Evolutionary conservation across 2,113 vertebrate species (phyloP).

Genomic region (Stegastes partitus): DNA sequence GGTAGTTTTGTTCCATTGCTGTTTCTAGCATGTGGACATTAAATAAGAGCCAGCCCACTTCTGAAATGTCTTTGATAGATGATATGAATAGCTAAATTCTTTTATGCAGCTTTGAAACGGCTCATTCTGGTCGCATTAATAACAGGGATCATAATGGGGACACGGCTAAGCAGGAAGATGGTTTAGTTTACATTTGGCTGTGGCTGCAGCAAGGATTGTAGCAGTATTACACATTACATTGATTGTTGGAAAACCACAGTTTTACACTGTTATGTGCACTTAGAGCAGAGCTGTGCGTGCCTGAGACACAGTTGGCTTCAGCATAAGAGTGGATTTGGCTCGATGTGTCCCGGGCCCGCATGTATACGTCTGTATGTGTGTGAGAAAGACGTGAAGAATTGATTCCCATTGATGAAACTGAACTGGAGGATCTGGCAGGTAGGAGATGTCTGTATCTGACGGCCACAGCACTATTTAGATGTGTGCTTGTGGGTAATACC

Average conservation of each 20-base stretch:
- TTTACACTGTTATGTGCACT: conserved; percentile 14
- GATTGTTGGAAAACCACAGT: conserved; percentile 33
- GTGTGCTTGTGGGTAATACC: not conserved
- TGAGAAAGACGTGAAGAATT: conserved; percentile 5
- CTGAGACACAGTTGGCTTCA: conserved; percentile 30
- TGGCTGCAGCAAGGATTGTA: conserved; percentile 20
- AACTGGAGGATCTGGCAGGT: conserved; percentile 17
- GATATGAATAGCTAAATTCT: conserved; percentile 72
- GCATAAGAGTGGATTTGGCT: conserved; percentile 3
- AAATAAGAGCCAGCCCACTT: conserved; percentile 75
- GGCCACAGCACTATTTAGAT: not conserved
- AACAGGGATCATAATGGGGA: conserved; percentile 47
- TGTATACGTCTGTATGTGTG: conserved; percentile 8
- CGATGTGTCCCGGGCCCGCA: conserved; percentile 10
- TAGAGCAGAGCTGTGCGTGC: conserved; percentile 5
- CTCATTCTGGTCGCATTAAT: conserved; percentile 66
- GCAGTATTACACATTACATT: conserved; percentile 33
- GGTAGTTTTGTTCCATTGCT: conserved; percentile 59
- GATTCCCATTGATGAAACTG: conserved; percentile 12
- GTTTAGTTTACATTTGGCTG: conserved; percentile 55
- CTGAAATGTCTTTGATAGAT: conserved; percentile 80
- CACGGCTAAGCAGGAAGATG: conserved; percentile 38
- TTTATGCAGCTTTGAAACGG: conserved; percentile 59
- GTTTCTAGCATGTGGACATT: conserved; percentile 75
- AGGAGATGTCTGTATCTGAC: not conserved